Evolutionary conservation across 1,140 invertebrate genomes (phyloP).

Genomic region (Drosophila pandora): DNA sequence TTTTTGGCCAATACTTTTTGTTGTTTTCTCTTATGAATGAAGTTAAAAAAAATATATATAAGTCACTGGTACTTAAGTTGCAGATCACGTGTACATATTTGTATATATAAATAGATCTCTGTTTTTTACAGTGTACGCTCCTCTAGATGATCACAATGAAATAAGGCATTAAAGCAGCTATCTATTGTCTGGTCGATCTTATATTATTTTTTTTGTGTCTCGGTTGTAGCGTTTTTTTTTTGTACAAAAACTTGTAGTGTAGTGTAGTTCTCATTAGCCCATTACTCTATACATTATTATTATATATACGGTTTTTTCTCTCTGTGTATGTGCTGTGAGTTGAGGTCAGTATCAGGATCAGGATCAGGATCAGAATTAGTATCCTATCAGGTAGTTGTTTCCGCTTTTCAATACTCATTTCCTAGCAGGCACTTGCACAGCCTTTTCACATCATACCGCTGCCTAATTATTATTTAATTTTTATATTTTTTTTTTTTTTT

Average conservation of each 20-base stretch:
- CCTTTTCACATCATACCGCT: conserved; percentile 28
- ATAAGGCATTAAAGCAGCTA: conserved; percentile 43
- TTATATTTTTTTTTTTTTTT: neutral
- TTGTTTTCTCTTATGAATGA: neutral
- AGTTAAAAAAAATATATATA: neutral
- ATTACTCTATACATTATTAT: neutral
- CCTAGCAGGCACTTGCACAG: conserved; percentile 42
- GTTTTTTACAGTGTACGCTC: conserved; percentile 28
- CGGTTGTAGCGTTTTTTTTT: conserved; percentile 7
- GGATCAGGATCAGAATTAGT: conserved; percentile 13
- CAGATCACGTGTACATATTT: conserved; percentile 19
- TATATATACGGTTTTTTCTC: conserved; percentile 5
- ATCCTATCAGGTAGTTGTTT: conserved; percentile 24
- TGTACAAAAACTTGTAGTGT: conserved; percentile 14
- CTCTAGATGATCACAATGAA: conserved; percentile 56
- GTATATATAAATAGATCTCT: conserved; percentile 34
- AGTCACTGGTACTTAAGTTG: conserved; percentile 15
- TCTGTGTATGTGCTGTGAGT: conserved; percentile 20
- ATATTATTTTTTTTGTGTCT: conserved; percentile 27
- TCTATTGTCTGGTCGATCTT: conserved; percentile 49
- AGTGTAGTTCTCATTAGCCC: neutral
- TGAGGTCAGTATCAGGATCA: conserved; percentile 37
- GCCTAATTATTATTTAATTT: conserved; percentile 11
- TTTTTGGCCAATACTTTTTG: conserved; percentile 9
- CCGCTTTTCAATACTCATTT: conserved; percentile 45